Evolutionary conservation across 2,888 invertebrate genomes (phyloP).

Genomic region (Spisula solida): DNA sequence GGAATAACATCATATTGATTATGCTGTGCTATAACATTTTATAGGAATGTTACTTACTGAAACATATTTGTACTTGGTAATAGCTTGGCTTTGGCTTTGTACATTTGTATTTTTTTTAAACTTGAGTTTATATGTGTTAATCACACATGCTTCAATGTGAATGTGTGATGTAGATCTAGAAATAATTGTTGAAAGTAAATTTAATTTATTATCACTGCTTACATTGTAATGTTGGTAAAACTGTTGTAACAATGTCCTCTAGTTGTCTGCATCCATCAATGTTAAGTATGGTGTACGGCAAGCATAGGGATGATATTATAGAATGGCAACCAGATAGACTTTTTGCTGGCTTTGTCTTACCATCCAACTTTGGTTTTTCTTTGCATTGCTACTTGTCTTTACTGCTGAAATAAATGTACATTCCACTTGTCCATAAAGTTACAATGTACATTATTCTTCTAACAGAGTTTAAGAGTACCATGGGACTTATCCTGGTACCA

Average conservation of each 20-base stretch:
- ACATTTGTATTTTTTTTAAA: not conserved
- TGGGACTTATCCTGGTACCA: too few relatives aligned
- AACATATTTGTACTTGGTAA: slow-evolving; percentile 39
- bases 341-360: not conserved
- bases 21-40: too few relatives aligned
- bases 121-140: not conserved
- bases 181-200: not conserved
- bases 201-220: not conserved
- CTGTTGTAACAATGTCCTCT: not conserved
- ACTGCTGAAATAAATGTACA: too few relatives aligned
- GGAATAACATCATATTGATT: too few relatives aligned
- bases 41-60: not conserved
- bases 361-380: not conserved
- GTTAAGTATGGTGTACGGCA: not conserved
- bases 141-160: not conserved
- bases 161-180: not conserved
- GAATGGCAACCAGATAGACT: not conserved
- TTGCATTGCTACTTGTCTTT: not conserved
- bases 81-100: not conserved
- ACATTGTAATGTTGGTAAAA: not conserved
- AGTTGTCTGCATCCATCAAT: not conserved
- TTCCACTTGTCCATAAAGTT: too few relatives aligned
- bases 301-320: not conserved
- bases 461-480: too few relatives aligned
- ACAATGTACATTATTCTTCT: too few relatives aligned